A percentile compares a stretch with the other conserved stretches of the same genome.
These are phyloP conservation scores for Antrozous pallidus DNA, from an alignment of 2,797 vertebrate species.

Conservation along the genomic window DNA sequence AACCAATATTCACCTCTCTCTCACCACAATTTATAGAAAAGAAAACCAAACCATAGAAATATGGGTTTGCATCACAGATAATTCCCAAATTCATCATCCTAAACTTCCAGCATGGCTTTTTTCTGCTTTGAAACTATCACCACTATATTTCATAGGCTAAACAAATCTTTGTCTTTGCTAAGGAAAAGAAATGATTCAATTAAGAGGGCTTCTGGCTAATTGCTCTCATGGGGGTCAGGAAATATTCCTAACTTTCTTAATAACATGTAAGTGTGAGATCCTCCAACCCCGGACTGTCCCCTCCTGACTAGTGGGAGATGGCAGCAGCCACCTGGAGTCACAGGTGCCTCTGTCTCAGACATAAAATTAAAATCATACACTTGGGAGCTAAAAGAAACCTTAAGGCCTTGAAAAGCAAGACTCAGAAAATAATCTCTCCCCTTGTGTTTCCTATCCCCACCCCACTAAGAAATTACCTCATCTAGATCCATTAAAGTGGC, in stretches of 20 bases:
- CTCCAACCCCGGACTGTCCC: background rate
- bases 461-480: background rate
- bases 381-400: background rate
- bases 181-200: conserved; percentile 9
- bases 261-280: background rate
- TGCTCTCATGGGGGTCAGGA: background rate
- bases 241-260: background rate
- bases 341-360: background rate
- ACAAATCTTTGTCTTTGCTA: conserved; percentile 12
- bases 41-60: background rate
- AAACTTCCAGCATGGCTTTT: background rate
- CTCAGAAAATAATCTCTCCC: background rate
- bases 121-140: conserved; percentile 11
- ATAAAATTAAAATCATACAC: background rate
- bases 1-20: background rate
- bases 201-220: background rate
- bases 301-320: background rate
- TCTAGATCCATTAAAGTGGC: background rate
- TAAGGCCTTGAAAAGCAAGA: background rate
- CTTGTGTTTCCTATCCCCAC: background rate
- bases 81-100: background rate
- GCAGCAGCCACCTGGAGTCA: background rate
- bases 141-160: background rate
- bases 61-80: background rate
- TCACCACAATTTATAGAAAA: background rate